Percentiles rank a stretch among this genome's conserved stretches.
phyloP scores from a whole-genome alignment of 2,113 vertebrate species.

The Ahaetulla prasina region DNA sequence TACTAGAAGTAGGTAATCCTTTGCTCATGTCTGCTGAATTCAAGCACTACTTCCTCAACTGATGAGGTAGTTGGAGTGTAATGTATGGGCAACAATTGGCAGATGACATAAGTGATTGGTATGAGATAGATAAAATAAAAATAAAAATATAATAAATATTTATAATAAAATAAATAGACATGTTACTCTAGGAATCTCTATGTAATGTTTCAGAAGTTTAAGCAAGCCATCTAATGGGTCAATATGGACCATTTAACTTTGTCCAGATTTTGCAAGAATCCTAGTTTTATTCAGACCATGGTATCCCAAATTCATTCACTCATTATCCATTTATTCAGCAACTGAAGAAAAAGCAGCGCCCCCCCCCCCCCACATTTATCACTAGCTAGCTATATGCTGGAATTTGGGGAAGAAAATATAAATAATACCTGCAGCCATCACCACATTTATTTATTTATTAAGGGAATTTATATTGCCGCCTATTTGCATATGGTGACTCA shows the following conservation, averaged over 20 bases:
- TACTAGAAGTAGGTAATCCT: neutral
- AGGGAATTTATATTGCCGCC: too few relatives aligned
- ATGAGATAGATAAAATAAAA: neutral
- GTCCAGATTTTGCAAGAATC: neutral
- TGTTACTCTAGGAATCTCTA: neutral
- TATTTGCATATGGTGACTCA: too few relatives aligned
- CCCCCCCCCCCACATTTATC: neutral
- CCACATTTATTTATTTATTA: too few relatives aligned
- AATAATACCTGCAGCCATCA: too few relatives aligned
- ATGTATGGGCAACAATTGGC: neutral
- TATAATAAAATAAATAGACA: neutral
- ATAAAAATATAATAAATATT: neutral
- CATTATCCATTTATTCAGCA: neutral
- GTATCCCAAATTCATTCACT: neutral
- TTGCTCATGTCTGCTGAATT: neutral
- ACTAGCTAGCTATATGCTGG: neutral
- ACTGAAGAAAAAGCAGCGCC: neutral
- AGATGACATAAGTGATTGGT: neutral
- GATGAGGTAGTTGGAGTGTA: neutral
- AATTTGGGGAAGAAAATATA: neutral
- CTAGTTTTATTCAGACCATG: neutral
- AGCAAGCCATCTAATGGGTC: neutral
- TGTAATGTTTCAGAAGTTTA: neutral
- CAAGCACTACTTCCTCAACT: neutral
- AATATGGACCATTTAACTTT: neutral